These are phyloP conservation scores for Zaprionus gabonicus DNA, from an alignment of 1,140 invertebrate genomes.

Conservation along the genomic window DNA sequence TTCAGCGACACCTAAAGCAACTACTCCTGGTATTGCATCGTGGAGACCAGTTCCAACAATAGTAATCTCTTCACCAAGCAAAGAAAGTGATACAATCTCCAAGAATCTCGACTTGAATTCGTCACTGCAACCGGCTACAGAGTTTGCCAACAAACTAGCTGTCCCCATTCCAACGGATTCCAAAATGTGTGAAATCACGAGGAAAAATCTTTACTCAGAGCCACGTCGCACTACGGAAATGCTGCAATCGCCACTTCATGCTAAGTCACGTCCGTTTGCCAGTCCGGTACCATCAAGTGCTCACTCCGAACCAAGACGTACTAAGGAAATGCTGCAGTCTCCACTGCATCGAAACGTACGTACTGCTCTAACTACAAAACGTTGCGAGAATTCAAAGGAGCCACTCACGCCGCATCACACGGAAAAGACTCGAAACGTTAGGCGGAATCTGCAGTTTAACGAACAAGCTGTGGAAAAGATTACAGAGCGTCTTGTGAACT, in stretches of 20 bases:
- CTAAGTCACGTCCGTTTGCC: neutral
- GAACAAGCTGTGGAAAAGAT: neutral
- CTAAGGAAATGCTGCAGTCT: conserved; percentile 12
- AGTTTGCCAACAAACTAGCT: neutral
- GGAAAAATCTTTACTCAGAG: neutral
- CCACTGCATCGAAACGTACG: conserved; percentile 14
- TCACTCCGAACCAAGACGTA: neutral
- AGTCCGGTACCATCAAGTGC: neutral
- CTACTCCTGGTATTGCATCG: neutral
- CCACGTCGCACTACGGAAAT: conserved; percentile 23
- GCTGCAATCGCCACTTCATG: neutral
- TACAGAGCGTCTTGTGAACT: neutral
- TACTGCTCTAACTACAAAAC: neutral
- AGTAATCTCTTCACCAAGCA: neutral
- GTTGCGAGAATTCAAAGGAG: neutral
- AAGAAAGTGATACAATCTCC: neutral
- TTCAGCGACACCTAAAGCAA: neutral
- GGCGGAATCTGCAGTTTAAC: neutral
- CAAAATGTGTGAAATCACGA: neutral
- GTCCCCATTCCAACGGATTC: neutral
- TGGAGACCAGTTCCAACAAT: neutral
- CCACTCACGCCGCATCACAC: neutral
- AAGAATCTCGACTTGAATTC: neutral
- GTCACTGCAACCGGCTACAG: neutral
- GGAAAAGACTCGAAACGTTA: neutral